These are phyloP conservation scores for Autographa pulchrina DNA, from an alignment of 2,888 invertebrate genomes.

Conservation along the genomic window DNA sequence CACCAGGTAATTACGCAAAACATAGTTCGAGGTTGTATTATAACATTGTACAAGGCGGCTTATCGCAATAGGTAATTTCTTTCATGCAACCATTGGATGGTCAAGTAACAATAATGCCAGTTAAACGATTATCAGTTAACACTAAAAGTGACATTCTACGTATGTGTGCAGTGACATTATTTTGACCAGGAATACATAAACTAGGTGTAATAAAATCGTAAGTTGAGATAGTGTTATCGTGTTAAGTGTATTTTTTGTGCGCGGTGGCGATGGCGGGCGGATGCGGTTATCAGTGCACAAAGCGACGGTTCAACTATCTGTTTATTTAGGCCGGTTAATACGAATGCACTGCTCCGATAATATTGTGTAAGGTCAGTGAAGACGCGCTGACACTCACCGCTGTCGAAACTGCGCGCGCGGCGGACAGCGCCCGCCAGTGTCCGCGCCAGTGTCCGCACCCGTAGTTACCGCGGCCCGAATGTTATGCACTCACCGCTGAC, in stretches of 20 bases:
- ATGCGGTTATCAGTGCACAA: conserved; percentile 79
- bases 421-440: conserved; percentile 3
- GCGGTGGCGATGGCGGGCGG: conserved; percentile 74
- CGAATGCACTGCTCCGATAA: conserved; percentile 61
- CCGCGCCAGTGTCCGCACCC: background rate
- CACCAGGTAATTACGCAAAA: conserved; percentile 3
- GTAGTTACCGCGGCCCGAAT: background rate
- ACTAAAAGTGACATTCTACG: conserved; percentile 38
- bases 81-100: background rate
- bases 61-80: conserved; percentile 5
- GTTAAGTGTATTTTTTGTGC: conserved; percentile 61
- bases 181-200: conserved; percentile 47
- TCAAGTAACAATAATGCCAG: conserved; percentile 6
- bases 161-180: conserved; percentile 33
- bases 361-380: conserved; percentile 84
- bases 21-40: background rate
- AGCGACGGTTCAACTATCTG: conserved; percentile 65
- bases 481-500: conserved; percentile 1
- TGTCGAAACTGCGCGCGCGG: conserved; percentile 44
- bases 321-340: conserved; percentile 75
- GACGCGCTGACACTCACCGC: conserved; percentile 54
- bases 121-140: conserved; percentile 23
- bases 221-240: conserved; percentile 71
- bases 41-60: background rate
- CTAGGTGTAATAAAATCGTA: conserved; percentile 47